A percentile compares a stretch with the other conserved stretches of the same genome.
Conservation (phyloP, 2,888 invertebrate species). For the Campoletis raptor region DNA sequence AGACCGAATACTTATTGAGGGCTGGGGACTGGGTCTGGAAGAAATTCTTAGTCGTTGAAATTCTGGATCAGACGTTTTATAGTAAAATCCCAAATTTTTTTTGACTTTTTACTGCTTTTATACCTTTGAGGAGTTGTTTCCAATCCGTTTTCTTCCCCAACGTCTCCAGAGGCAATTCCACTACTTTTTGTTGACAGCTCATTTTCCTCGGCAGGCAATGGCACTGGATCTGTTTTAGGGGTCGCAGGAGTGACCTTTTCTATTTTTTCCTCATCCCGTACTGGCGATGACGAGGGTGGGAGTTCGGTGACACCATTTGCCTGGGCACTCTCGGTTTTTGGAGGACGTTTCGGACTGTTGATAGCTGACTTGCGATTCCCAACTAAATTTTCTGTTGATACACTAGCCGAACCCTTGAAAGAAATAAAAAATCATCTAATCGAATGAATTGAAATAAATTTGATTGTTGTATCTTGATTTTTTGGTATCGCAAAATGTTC, state of each 20-base stretch:
- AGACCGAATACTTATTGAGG: too few relatives aligned
- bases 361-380: neutral
- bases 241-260: neutral
- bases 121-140: constrained; percentile 28
- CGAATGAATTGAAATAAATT: neutral
- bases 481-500: neutral
- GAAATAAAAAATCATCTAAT: neutral
- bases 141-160: neutral
- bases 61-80: too few relatives aligned
- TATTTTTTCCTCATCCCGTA: neutral
- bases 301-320: neutral
- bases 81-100: too few relatives aligned
- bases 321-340: neutral
- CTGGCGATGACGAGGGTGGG: neutral
- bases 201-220: neutral
- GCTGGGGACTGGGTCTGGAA: too few relatives aligned
- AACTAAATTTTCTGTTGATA: neutral
- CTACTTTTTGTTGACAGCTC: neutral
- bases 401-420: neutral
- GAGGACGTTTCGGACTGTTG: constrained; percentile 1
- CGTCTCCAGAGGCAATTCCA: neutral
- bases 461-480: neutral
- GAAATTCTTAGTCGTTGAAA: too few relatives aligned
- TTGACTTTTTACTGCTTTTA: neutral
- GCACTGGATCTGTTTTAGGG: neutral